These are phyloP conservation scores for Cistogaster globosa DNA, from an alignment of 2,888 invertebrate genomes.

Conservation along the genomic window DNA sequence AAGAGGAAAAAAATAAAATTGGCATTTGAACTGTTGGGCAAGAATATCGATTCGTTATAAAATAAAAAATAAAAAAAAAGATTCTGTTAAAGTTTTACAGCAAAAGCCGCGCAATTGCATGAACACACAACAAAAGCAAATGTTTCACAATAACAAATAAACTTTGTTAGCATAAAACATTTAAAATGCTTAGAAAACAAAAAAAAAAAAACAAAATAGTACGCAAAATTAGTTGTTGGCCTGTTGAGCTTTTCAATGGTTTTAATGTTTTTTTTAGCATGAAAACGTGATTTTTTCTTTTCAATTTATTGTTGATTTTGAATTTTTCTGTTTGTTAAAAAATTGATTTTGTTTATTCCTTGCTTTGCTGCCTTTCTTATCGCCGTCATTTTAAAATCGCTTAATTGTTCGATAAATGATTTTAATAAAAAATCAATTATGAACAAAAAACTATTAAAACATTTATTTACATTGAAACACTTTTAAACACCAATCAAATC, in stretches of 20 bases:
- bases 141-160: neutral
- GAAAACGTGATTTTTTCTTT: slow-evolving; percentile 30
- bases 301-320: neutral
- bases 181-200: neutral
- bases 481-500: neutral
- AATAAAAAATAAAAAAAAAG: neutral
- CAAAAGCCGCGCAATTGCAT: slow-evolving; percentile 16
- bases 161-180: slow-evolving; percentile 1
- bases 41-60: slow-evolving; percentile 9
- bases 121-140: slow-evolving; percentile 31
- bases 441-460: neutral
- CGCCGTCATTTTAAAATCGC: slow-evolving; percentile 35
- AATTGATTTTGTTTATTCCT: slow-evolving; percentile 16
- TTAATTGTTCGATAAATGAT: slow-evolving; percentile 65
- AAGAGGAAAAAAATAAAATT: neutral
- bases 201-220: slow-evolving; percentile 2
- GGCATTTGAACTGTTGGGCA: slow-evolving; percentile 20
- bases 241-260: slow-evolving; percentile 2
- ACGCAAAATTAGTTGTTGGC: slow-evolving; percentile 40
- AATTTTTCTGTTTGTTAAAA: slow-evolving; percentile 30
- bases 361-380: slow-evolving; percentile 39
- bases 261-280: slow-evolving; percentile 20
- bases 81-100: slow-evolving; percentile 19
- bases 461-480: slow-evolving; percentile 12
- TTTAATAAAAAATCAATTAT: slow-evolving; percentile 51